Base-by-base conservation (phyloP, 2,888 invertebrate species). In the Serripes groenlandicus region DNA sequence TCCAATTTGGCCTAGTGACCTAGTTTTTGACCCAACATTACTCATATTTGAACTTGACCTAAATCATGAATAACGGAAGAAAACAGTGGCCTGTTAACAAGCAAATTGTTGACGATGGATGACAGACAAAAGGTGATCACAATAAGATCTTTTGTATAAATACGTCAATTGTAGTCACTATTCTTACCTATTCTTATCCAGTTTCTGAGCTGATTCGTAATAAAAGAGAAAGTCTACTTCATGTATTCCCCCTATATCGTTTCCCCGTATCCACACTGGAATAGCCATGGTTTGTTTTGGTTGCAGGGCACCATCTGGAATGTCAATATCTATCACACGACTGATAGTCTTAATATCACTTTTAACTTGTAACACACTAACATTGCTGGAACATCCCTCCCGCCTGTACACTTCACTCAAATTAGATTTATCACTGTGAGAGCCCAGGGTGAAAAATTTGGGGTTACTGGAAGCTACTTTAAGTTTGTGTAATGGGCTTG, bases 211-310 rank as follows among this genome's bases (percentile, higher is more conserved):
- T 93, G 96, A 96, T 91, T 97, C 96, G 92, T 97, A 97, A 93
- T 97, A 97, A 93, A 97, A 96, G 68, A 97, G 95, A 88, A 97
- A 94, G 92, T 97, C 96, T 60, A 97, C 94, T 4, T 95, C 89
- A 88, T 96, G 96, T 32, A 95, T 95, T 1, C 97, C 97, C 71
- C 96, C 96, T 60, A 95, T 94, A 85, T 96, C 96, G 0, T 97
- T 97, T 0, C 97, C 97, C 90, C 96, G 96, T 30, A 97, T 94
- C 96, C 97, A 97, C 91, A 97, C 95, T 28, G 95, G 95, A 83
- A 96, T 93, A 68, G 95, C 95, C 92, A 95, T 94, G 80, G 95
- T 93, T 89, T 95, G 93, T 86, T 96, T 95, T 75, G 96, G 95
- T 88, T 95, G 93, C 90, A 96, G 95, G 91, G 81, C 75, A 21